Base-by-base conservation (phyloP, 2,797 vertebrate species). In the Gymnodraco acuticeps region DNA sequence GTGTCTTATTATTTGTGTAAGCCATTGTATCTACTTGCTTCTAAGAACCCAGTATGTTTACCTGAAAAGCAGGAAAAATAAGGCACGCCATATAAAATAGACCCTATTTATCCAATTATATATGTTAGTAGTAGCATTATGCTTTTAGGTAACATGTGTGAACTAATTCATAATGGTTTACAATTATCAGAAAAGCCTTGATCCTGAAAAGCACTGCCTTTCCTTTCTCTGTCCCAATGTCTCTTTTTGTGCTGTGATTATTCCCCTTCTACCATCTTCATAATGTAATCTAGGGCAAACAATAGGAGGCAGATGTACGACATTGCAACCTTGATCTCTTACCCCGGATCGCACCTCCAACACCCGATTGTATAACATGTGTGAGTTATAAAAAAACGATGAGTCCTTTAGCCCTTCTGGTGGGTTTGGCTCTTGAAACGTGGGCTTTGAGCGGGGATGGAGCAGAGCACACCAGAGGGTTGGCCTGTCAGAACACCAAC, bases 341-440 rank as follows among this genome's bases (percentile, higher is more conserved):
- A 73, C 73, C 78, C 58, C 10, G 9, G 48, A 68, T 75, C n/a
- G 10, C 54, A 67, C 62, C 70, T 77, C 64, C 5, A 41, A 70
- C 79, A 68, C 78, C 75, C 11, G 6, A 31, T 65, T 64, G 59
- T 67, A 23, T 70, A 70, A 81, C 79, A 81, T 1, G 33, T 77
- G 74, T 23, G 65, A 77, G 70, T 63, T 62, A 61, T 64, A 54
- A 64, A 27, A 23, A 84, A 70, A 45, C 31, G 16, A 64, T 47
- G 62, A 77, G 50, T 33, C 46, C 27, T 13, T 75, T 52, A 58
- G 75, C 70, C 78, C 83, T 77, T 83, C 85, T 85, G 85, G 46
- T 70, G 64, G 71, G 53, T 51, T 80, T 83, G 84, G 70, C 87
- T 76, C 60, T 2, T 19, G 75, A 54, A 69, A 77, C 74, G 4